Evolutionary conservation across 2,797 vertebrate genomes (phyloP).

Genomic region (Gymnothorax javanicus): DNA sequence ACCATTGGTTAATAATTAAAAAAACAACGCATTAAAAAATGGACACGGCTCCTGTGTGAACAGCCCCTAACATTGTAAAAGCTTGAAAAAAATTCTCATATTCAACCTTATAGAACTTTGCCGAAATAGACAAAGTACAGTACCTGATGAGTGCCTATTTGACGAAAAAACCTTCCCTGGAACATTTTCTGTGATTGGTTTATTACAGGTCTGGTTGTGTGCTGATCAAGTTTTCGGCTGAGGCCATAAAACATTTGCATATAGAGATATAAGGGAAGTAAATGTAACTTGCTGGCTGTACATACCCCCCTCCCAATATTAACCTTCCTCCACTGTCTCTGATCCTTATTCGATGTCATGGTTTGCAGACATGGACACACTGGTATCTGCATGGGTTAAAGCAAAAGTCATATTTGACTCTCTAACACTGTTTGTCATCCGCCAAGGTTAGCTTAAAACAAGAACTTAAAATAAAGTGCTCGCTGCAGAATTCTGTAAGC

Average conservation of each 20-base stretch:
- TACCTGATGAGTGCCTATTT: too few relatives aligned
- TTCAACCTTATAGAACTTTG: too few relatives aligned
- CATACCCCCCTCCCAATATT: not conserved
- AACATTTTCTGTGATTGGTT: not conserved
- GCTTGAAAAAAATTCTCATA: too few relatives aligned
- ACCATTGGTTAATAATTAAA: too few relatives aligned
- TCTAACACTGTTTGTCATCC: not conserved
- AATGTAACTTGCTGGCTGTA: not conserved
- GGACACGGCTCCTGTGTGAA: too few relatives aligned
- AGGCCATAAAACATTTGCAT: slow-evolving; percentile 5
- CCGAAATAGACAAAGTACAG: too few relatives aligned
- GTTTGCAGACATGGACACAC: not conserved
- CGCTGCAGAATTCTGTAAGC: not conserved
- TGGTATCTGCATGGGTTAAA: not conserved
- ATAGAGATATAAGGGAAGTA: not conserved
- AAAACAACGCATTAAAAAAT: too few relatives aligned
- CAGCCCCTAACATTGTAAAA: too few relatives aligned
- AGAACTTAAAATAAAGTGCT: not conserved
- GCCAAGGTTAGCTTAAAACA: not conserved
- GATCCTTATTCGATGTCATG: not conserved
- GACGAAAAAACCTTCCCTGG: not conserved
- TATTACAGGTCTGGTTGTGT: not conserved
- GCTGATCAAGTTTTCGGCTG: not conserved
- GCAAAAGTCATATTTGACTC: not conserved
- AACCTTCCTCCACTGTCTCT: not conserved